These are phyloP conservation scores for Drosophila orosa DNA, from an alignment of 1,140 invertebrate genomes.

Conservation along the genomic window DNA sequence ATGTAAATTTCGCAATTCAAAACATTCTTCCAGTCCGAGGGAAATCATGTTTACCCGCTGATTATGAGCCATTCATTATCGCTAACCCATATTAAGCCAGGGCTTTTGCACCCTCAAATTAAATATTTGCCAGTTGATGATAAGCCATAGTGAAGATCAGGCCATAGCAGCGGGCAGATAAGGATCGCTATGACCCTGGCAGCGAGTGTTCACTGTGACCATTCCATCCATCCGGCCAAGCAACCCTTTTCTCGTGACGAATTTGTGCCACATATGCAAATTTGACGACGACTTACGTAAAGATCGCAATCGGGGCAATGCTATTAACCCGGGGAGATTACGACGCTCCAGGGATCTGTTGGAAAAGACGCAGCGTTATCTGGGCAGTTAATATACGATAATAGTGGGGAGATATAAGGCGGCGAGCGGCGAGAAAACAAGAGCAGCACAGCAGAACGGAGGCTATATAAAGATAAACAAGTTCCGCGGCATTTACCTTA, in stretches of 20 bases:
- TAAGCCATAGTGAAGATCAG: constrained; percentile 32
- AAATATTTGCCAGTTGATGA: constrained; percentile 39
- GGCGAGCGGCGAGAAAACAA: constrained; percentile 14
- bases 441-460: constrained; percentile 20
- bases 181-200: constrained; percentile 32
- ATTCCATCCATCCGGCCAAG: background rate
- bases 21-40: background rate
- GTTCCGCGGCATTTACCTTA: constrained; percentile 43
- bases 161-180: constrained; percentile 25
- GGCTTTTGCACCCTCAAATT: constrained; percentile 24
- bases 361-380: constrained; percentile 69
- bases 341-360: constrained; percentile 8
- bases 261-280: constrained; percentile 70
- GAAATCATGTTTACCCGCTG: background rate
- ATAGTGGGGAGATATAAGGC: constrained; percentile 38
- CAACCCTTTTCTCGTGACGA: constrained; percentile 35
- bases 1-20: constrained; percentile 13
- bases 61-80: constrained; percentile 22
- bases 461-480: constrained; percentile 53
- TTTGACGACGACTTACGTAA: constrained; percentile 60
- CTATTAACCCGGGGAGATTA: constrained; percentile 50
- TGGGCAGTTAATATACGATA: constrained; percentile 52
- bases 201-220: constrained; percentile 46
- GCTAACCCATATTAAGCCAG: constrained; percentile 16
- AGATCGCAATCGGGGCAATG: constrained; percentile 44